phyloP scores from a whole-genome alignment of 2,113 vertebrate genomes.

The Nycticryphes semicollaris region DNA sequence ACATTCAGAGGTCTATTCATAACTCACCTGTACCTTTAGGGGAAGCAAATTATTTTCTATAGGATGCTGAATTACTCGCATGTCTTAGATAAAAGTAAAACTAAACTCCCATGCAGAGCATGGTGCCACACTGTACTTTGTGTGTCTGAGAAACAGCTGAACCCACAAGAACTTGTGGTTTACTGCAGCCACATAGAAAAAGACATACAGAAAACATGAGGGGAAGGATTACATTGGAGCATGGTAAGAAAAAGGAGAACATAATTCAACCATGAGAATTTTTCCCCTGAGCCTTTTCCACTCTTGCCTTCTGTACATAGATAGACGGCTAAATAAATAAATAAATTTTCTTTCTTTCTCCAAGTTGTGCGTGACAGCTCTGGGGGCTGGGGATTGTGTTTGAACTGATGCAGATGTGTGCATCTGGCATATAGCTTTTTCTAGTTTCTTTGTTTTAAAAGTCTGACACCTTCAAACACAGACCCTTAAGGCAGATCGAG shows the following conservation, averaged over 20 bases:
- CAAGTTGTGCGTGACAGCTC: slow-evolving; percentile 21
- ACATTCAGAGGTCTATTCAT: background rate
- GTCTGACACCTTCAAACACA: slow-evolving; percentile 26
- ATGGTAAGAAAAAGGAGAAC: background rate
- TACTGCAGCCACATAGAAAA: background rate
- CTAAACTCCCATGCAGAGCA: background rate
- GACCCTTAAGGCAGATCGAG: background rate
- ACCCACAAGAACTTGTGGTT: background rate
- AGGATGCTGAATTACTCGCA: background rate
- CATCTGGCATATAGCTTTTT: background rate
- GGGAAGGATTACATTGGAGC: background rate
- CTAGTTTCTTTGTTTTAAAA: slow-evolving; percentile 10
- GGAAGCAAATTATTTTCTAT: background rate
- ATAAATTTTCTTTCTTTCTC: background rate
- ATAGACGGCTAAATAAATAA: slow-evolving; percentile 20
- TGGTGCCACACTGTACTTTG: background rate
- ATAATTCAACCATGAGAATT: background rate
- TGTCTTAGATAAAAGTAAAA: background rate
- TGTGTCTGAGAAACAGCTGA: background rate
- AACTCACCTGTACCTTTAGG: background rate
- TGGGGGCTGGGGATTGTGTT: background rate
- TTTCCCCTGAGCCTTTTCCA: background rate
- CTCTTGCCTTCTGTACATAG: background rate
- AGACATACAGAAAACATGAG: background rate
- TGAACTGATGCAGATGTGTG: slow-evolving; percentile 19